phyloP scores from a whole-genome alignment of 2,888 invertebrate genomes.

The Unio delphinus region DNA sequence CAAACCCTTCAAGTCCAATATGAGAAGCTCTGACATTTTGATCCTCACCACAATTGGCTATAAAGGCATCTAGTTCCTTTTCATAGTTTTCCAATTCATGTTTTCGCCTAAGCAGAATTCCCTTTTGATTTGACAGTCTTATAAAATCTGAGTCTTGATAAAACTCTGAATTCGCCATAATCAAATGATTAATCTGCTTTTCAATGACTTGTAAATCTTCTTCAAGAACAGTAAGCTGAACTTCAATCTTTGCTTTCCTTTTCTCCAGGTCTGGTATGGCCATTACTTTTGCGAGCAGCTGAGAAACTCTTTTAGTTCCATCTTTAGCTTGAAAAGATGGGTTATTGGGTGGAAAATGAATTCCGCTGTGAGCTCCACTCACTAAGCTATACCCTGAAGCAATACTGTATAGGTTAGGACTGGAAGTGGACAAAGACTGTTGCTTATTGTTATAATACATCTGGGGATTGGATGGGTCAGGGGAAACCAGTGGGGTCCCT shows the following conservation, averaged over 20 bases:
- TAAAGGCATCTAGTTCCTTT: slow-evolving; percentile 27
- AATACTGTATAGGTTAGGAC: too few relatives aligned
- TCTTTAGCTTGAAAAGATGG: too few relatives aligned
- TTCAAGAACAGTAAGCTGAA: slow-evolving; percentile 33
- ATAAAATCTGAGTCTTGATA: slow-evolving; percentile 45
- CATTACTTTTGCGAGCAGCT: slow-evolving; percentile 33
- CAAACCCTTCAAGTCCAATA: too few relatives aligned
- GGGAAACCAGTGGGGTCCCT: too few relatives aligned
- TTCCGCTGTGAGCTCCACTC: too few relatives aligned
- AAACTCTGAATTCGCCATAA: slow-evolving; percentile 43
- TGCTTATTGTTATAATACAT: too few relatives aligned
- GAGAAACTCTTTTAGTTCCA: slow-evolving; percentile 16
- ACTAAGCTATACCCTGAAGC: too few relatives aligned
- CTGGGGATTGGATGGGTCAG: too few relatives aligned
- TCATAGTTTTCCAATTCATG: slow-evolving; percentile 38
- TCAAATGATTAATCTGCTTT: slow-evolving; percentile 34
- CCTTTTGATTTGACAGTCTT: slow-evolving; percentile 39
- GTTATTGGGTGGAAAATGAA: too few relatives aligned
- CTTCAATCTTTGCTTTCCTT: slow-evolving; percentile 40
- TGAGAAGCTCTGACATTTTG: not conserved
- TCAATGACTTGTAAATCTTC: slow-evolving; percentile 49
- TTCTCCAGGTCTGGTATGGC: slow-evolving; percentile 40
- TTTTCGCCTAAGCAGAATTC: slow-evolving; percentile 42
- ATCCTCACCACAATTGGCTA: slow-evolving; percentile 10
- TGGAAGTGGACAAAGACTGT: too few relatives aligned